phyloP scores from a whole-genome alignment of 2,113 vertebrate species.

The Hemicordylus capensis region DNA sequence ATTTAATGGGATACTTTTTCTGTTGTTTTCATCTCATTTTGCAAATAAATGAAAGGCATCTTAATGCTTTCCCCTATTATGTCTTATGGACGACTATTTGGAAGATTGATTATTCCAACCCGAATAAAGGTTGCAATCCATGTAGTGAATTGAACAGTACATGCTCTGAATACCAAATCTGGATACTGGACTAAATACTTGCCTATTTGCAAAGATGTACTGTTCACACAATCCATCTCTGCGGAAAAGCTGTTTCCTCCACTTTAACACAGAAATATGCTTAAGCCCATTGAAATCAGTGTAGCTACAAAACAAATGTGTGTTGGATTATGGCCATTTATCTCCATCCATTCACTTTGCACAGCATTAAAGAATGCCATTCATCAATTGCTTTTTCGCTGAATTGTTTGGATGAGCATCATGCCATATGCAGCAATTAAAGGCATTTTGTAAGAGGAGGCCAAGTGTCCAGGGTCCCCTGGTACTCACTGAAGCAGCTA shows the following conservation, averaged over 20 bases:
- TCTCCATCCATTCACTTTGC: neutral
- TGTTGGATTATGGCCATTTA: neutral
- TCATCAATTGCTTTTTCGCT: neutral
- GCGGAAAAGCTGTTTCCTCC: neutral
- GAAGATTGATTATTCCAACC: too few relatives aligned
- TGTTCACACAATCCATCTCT: neutral
- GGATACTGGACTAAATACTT: too few relatives aligned
- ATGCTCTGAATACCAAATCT: too few relatives aligned
- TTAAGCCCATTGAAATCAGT: neutral
- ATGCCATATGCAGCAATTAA: neutral
- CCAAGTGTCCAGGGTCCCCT: neutral
- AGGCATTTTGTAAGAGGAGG: neutral
- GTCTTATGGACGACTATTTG: too few relatives aligned
- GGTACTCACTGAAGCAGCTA: neutral
- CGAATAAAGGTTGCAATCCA: too few relatives aligned
- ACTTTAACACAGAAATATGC: neutral
- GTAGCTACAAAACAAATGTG: neutral
- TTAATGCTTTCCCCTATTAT: too few relatives aligned
- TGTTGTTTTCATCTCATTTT: too few relatives aligned
- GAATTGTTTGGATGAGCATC: neutral
- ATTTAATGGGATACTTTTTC: too few relatives aligned
- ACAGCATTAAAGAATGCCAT: neutral
- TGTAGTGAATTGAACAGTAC: too few relatives aligned
- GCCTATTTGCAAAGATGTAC: too few relatives aligned
- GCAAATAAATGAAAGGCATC: too few relatives aligned